Conservation (phyloP, 1,140 invertebrate genomes). For the Hyles euphorbiae region DNA sequence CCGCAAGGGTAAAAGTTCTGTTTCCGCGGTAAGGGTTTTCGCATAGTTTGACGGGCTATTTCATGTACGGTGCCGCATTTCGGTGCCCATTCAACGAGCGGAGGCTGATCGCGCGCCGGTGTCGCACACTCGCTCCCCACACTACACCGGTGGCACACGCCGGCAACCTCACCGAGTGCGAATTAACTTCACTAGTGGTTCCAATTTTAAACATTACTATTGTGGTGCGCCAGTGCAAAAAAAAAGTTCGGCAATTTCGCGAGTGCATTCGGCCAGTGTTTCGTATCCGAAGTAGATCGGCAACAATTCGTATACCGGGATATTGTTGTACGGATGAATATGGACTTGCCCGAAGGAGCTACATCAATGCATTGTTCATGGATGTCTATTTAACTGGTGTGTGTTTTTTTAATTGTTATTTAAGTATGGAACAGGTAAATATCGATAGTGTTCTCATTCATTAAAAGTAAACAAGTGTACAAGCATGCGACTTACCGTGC, state of each 20-base stretch:
- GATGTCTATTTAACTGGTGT: slow-evolving; percentile 74
- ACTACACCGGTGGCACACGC: slow-evolving; percentile 46
- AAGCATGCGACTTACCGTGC: slow-evolving; percentile 9
- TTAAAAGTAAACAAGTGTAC: slow-evolving; percentile 25
- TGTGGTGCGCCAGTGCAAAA: slow-evolving; percentile 15
- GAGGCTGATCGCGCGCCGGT: slow-evolving; percentile 64
- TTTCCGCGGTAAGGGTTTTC: slow-evolving; percentile 68
- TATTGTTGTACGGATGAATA: slow-evolving; percentile 60
- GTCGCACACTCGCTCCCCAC: slow-evolving; percentile 45
- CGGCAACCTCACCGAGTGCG: slow-evolving; percentile 28
- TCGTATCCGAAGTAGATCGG: slow-evolving; percentile 24
- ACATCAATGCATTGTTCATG: slow-evolving; percentile 73
- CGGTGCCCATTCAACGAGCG: slow-evolving; percentile 67
- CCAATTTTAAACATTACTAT: slow-evolving; percentile 13
- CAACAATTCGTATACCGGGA: slow-evolving; percentile 34
- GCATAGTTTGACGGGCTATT: slow-evolving; percentile 70
- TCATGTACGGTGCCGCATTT: slow-evolving; percentile 67
- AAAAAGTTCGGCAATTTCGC: slow-evolving; percentile 12
- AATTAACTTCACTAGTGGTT: slow-evolving; percentile 24
- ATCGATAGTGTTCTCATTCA: neutral
- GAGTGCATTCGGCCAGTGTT: slow-evolving; percentile 48
- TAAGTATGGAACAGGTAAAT: slow-evolving; percentile 9
- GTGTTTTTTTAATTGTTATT: slow-evolving; percentile 40
- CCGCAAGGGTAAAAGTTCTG: slow-evolving; percentile 44
- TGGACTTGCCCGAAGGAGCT: slow-evolving; percentile 65